Evolutionary conservation across 2,797 vertebrate genomes (phyloP), one percentile per base, ranked within the genome.

Genomic region (Streptopelia turtur): DNA sequence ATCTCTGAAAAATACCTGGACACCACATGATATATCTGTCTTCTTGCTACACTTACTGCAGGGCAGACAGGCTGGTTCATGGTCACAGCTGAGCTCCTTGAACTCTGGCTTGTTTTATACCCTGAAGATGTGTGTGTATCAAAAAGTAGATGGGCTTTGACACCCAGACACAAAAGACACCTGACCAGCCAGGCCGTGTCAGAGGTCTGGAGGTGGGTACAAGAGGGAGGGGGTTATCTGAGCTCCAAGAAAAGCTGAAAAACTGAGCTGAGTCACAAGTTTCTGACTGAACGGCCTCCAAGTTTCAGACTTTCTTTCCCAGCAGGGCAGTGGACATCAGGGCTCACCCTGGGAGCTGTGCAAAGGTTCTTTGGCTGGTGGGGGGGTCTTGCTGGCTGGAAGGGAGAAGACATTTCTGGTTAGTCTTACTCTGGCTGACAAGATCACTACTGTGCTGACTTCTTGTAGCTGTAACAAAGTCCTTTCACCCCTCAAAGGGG

Each of bases 21-120:
- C 16, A n/a, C 5, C 2, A 3, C 24, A 41, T 0, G 0, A 13
- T 22, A 18, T 52, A 31, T 77, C n/a, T 74, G 2, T 66, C 15
- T 33, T 61, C 49, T 77, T 57, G 24, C 17, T 93, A 60, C 14
- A 5, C 20, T 72, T 49, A 25, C 15, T 66, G 8, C 31, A 59
- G n/a, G 39, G n/a, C 86, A 71, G n/a, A 56, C 2, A 1, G n/a
- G 16, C 33, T 2, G 0, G 15, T 16, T 80, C 27, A 8, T 13
- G 5, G 22, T 55, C 63, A 45, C 49, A 57, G 31, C 59, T 63
- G 63, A 35, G 30, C 21, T 85, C 52, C 85, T 74, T 83, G 68
- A 80, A 66, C 11, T 6, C 52, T 33, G 56, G 49, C 28, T 85
- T 64, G 17, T 13, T 91, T 93, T 56, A 77, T 39, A 8, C 12